Evolutionary conservation across 2,113 vertebrate species (phyloP).

Genomic region (Miniopterus natalensis): DNA sequence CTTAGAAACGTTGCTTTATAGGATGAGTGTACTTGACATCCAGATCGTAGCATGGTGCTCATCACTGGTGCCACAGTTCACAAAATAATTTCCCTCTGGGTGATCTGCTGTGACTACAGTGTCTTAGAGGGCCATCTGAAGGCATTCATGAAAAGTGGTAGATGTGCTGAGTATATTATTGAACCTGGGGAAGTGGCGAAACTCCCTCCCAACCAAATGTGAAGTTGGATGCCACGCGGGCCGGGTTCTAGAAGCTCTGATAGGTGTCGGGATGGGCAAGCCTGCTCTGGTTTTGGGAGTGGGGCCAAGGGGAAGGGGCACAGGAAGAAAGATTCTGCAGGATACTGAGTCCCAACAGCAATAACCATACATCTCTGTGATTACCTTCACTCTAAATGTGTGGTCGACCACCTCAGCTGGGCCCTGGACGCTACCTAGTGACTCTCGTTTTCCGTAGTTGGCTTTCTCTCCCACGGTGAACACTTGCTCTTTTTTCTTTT

Average conservation of each 20-base stretch:
- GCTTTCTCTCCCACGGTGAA: neutral
- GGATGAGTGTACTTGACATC: neutral
- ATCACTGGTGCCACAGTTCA: neutral
- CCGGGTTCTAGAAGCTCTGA: neutral
- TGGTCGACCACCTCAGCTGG: neutral
- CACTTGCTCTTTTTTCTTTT: neutral
- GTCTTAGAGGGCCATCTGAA: neutral
- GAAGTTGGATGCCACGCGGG: neutral
- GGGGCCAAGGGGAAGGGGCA: neutral
- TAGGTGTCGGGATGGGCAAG: neutral
- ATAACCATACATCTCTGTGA: neutral
- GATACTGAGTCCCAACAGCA: neutral
- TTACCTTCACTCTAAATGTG: neutral
- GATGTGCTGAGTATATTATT: neutral
- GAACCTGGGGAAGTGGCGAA: neutral
- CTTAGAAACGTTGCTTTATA: neutral
- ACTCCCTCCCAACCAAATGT: neutral
- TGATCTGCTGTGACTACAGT: neutral
- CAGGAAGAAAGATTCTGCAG: neutral
- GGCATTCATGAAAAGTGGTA: neutral
- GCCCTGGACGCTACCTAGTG: neutral
- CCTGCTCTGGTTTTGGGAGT: neutral
- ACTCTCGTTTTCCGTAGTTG: neutral
- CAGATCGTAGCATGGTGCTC: neutral
- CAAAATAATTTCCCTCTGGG: neutral